phyloP scores from a whole-genome alignment of 2,888 invertebrate species.

The Apodemia hepburni region DNA sequence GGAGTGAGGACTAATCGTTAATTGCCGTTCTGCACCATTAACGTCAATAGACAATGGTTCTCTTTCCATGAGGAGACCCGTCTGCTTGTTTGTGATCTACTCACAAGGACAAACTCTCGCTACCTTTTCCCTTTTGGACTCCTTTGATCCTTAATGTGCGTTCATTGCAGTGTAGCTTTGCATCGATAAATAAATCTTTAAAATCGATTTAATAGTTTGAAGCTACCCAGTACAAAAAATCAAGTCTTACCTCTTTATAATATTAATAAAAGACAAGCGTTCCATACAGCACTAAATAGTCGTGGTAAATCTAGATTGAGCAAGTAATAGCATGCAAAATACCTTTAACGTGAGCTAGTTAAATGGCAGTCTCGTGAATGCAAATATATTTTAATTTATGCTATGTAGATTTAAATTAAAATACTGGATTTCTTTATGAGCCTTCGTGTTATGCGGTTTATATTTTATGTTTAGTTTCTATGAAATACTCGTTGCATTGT shows the following conservation, averaged over 20 bases:
- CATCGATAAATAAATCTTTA: no score
- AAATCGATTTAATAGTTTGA: background rate
- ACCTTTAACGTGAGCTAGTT: slow-evolving; percentile 6
- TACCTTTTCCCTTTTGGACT: no score
- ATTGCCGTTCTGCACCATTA: no score
- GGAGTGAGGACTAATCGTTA: no score
- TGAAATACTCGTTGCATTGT: background rate
- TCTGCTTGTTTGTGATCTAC: no score
- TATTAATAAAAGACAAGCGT: background rate
- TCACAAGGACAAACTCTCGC: no score
- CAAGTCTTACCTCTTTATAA: background rate
- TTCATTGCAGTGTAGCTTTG: no score
- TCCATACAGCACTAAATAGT: slow-evolving; percentile 1
- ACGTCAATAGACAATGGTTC: no score
- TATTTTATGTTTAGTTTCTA: background rate
- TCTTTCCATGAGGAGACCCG: no score
- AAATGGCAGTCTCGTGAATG: slow-evolving; percentile 2
- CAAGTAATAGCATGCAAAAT: background rate
- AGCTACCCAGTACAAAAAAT: no score
- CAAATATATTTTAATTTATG: slow-evolving; percentile 9
- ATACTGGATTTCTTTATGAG: background rate
- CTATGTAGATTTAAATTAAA: slow-evolving; percentile 1
- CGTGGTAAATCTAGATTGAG: background rate
- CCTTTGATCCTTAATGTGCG: no score
- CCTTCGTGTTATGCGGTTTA: background rate